Conservation (phyloP, 2,113 vertebrate genomes). For the Pelvicachromis taeniatus region DNA sequence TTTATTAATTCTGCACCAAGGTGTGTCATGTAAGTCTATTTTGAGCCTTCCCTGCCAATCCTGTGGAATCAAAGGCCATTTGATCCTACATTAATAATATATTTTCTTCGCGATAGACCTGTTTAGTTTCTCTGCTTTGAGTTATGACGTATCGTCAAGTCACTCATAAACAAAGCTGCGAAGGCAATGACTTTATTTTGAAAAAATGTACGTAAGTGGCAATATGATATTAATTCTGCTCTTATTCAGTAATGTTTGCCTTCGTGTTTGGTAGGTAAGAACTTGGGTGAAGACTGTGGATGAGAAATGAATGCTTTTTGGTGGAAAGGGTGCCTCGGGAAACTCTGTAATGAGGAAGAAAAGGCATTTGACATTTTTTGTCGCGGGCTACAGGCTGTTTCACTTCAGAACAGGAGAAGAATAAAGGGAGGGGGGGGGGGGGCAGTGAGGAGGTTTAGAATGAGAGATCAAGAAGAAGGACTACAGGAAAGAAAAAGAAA, state of each 20-base stretch:
- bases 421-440: neutral
- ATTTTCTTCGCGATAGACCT: neutral
- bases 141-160: neutral
- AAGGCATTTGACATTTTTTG: conserved; percentile 38
- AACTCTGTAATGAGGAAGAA: conserved; percentile 43
- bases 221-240: neutral
- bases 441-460: neutral
- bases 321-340: conserved; percentile 23
- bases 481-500: neutral
- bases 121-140: neutral
- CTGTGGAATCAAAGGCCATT: conserved; percentile 19
- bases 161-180: neutral
- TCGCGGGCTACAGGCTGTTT: conserved; percentile 27
- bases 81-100: conserved; percentile 8
- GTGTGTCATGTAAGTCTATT: conserved; percentile 1
- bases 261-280: conserved; percentile 10
- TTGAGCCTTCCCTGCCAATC: conserved; percentile 5
- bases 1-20: neutral
- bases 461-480: neutral
- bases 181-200: neutral
- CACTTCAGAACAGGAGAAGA: neutral
- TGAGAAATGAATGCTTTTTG: conserved; percentile 24
- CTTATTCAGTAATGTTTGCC: neutral
- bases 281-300: neutral
- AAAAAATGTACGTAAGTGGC: neutral